A percentile compares a stretch with the other conserved stretches of the same genome.
Evolutionary conservation across 2,797 vertebrate genomes (phyloP).

Genomic region (Zalophus californianus): DNA sequence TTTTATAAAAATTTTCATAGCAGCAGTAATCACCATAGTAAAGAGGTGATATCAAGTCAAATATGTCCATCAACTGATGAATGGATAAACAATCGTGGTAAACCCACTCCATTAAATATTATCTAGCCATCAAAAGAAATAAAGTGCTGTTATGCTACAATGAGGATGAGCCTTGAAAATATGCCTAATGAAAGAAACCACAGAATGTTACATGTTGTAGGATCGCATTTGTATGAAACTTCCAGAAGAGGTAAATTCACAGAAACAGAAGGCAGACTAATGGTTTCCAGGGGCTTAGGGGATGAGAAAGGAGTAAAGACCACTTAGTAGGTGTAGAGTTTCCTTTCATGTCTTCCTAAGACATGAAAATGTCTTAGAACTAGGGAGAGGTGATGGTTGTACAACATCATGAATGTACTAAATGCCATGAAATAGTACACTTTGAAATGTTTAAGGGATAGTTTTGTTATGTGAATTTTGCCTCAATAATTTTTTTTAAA

Average conservation of each 20-base stretch:
- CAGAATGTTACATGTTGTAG: not conserved
- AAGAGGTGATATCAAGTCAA: not conserved
- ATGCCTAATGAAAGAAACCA: not conserved
- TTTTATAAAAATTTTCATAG: not conserved
- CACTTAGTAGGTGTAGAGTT: not conserved
- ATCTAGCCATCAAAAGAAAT: not conserved
- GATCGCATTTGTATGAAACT: not conserved
- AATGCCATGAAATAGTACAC: not conserved
- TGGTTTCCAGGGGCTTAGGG: not conserved
- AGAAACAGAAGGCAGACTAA: not conserved
- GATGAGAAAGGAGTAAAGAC: not conserved
- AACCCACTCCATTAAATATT: not conserved
- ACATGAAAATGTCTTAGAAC: not conserved
- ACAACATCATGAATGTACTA: not conserved
- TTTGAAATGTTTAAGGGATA: not conserved
- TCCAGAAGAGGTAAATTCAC: not conserved
- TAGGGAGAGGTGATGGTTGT: not conserved
- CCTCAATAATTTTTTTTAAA: not conserved
- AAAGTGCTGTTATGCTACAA: not conserved
- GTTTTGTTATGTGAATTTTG: not conserved
- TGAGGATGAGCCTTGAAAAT: not conserved
- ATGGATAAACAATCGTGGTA: not conserved
- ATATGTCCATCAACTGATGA: not conserved
- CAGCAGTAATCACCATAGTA: not conserved
- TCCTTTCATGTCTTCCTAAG: not conserved